Evolutionary conservation across 2,113 vertebrate genomes (phyloP).

Genomic region (Clarias macrocephalus): DNA sequence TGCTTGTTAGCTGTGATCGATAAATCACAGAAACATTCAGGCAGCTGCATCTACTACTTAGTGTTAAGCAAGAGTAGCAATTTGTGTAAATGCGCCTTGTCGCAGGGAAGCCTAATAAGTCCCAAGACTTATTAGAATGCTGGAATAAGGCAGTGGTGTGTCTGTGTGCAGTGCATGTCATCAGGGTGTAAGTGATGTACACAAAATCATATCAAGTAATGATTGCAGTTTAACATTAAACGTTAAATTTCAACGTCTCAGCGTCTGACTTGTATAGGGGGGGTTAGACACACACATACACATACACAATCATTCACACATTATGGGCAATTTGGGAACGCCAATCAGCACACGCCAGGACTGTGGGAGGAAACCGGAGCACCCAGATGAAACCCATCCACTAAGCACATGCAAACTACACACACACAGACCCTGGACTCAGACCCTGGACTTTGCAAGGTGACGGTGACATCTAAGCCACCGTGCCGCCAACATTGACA

Average conservation of each 20-base stretch:
- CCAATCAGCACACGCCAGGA: no score
- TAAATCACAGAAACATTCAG: neutral
- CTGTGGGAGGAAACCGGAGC: no score
- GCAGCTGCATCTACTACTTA: neutral
- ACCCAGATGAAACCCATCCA: no score
- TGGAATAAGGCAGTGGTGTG: neutral
- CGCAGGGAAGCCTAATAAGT: constrained; percentile 9
- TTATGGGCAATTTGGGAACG: no score
- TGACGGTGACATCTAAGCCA: no score
- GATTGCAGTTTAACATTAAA: neutral
- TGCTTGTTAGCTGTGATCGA: constrained; percentile 13
- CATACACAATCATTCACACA: no score
- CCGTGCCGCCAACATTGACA: no score
- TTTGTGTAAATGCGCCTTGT: constrained; percentile 8
- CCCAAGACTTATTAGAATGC: neutral
- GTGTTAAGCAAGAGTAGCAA: neutral
- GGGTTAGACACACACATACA: no score
- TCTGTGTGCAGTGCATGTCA: neutral
- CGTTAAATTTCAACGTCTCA: neutral
- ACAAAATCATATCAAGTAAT: neutral
- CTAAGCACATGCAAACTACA: no score
- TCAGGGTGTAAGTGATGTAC: neutral
- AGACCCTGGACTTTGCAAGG: no score
- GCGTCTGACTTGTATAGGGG: no score
- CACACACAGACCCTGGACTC: no score